Evolutionary conservation across 2,888 invertebrate genomes (phyloP).

Genomic region (Chloroclysta siterata): DNA sequence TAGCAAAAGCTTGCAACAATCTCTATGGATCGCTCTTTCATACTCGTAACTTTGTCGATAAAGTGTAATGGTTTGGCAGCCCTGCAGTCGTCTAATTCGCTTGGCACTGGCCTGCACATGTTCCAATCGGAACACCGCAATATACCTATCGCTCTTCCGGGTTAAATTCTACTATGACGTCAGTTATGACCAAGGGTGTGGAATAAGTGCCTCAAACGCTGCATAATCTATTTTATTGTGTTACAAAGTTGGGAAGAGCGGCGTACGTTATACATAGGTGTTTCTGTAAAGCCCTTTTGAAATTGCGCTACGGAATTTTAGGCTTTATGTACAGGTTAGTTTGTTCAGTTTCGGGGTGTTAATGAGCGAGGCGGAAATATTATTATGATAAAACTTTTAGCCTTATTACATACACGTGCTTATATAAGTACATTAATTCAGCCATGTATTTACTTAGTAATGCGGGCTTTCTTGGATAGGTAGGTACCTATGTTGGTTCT

Average conservation of each 20-base stretch:
- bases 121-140: constrained; percentile 15
- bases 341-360: constrained; percentile 13
- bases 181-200: constrained; percentile 27
- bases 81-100: constrained; percentile 25
- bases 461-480: constrained; percentile 11
- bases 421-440: background rate
- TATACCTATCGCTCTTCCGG: constrained; percentile 3
- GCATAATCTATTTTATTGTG: constrained; percentile 33
- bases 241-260: constrained; percentile 31
- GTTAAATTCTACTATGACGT: constrained; percentile 23
- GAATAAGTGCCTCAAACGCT: constrained; percentile 16
- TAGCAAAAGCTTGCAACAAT: background rate
- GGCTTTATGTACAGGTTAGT: constrained; percentile 26
- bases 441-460: background rate
- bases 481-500: constrained; percentile 16
- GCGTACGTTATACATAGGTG: constrained; percentile 25
- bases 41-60: constrained; percentile 25
- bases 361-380: constrained; percentile 12
- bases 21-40: constrained; percentile 6
- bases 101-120: constrained; percentile 29
- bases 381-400: constrained; percentile 10
- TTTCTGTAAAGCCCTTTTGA: constrained; percentile 24
- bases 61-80: constrained; percentile 35
- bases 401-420: constrained; percentile 3
- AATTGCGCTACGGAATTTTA: constrained; percentile 29